Percentiles rank a stretch among this genome's conserved stretches.
Conservation (phyloP, 1,140 invertebrate genomes). For the Dendrolimus punctatus region DNA sequence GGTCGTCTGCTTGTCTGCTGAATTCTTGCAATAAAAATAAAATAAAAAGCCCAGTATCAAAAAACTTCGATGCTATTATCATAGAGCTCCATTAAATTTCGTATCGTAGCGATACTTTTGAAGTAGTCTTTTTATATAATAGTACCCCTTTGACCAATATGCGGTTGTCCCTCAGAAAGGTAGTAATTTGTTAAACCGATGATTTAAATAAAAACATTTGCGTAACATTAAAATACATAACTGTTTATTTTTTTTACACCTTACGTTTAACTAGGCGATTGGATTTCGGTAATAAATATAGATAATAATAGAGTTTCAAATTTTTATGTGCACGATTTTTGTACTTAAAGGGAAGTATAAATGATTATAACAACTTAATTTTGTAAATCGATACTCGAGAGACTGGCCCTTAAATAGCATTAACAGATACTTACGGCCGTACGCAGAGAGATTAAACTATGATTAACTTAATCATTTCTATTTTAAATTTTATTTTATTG, state of each 20-base stretch:
- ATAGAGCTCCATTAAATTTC: too few species aligned
- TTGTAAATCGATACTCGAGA: background rate
- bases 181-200: slow-evolving; percentile 40
- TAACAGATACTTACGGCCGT: too few species aligned
- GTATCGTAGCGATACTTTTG: slow-evolving; percentile 1
- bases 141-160: slow-evolving; percentile 16
- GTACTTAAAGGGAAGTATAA: background rate
- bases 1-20: too few species aligned
- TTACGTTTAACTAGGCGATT: background rate
- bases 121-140: slow-evolving; percentile 21
- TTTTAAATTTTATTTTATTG: too few species aligned
- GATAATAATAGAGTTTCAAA: background rate
- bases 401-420: too few species aligned
- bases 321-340: background rate
- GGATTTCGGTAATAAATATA: slow-evolving; percentile 13
- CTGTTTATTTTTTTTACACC: slow-evolving; percentile 17
- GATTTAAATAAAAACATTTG: slow-evolving; percentile 42
- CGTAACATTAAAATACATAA: slow-evolving; percentile 19
- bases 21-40: too few species aligned
- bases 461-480: too few species aligned
- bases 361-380: background rate
- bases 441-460: too few species aligned
- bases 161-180: slow-evolving; percentile 23
- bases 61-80: too few species aligned
- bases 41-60: too few species aligned